A percentile compares a stretch with the other conserved stretches of the same genome.
These are phyloP conservation scores for Aquatica leii DNA, from an alignment of 2,888 invertebrate genomes.

Conservation along the genomic window DNA sequence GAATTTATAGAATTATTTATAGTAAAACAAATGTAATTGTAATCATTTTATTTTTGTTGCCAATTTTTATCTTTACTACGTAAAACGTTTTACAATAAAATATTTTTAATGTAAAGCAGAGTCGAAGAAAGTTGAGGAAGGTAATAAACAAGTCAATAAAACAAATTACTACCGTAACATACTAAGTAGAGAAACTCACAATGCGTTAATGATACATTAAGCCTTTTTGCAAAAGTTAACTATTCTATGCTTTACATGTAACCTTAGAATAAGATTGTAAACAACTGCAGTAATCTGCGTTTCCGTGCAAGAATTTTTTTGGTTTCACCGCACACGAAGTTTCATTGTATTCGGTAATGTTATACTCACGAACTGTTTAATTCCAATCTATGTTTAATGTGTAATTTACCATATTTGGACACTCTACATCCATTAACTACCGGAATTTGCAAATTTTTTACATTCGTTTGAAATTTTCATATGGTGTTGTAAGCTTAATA, in stretches of 20 bases:
- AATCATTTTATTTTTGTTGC: too few species aligned
- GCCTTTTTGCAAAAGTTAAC: slow-evolving; percentile 19
- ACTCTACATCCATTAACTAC: slow-evolving; percentile 22
- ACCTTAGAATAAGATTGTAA: slow-evolving; percentile 42
- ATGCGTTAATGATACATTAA: slow-evolving; percentile 33
- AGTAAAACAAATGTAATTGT: too few species aligned
- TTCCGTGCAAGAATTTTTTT: slow-evolving; percentile 51
- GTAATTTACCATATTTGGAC: slow-evolving; percentile 38
- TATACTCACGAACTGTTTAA: slow-evolving; percentile 51
- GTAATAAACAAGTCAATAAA: too few species aligned
- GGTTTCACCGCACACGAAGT: slow-evolving; percentile 56
- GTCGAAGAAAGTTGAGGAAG: too few species aligned
- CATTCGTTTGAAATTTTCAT: background rate
- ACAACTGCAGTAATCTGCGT: slow-evolving; percentile 48
- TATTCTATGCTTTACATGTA: slow-evolving; percentile 36
- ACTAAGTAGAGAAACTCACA: background rate
- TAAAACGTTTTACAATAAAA: too few species aligned
- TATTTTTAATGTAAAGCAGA: too few species aligned
- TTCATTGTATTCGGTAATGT: slow-evolving; percentile 55
- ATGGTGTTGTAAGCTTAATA: too few species aligned
- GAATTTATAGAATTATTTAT: too few species aligned
- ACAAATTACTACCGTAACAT: too few species aligned
- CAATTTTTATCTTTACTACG: too few species aligned
- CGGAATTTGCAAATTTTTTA: background rate
- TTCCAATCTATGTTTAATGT: slow-evolving; percentile 38